Evolutionary conservation across 2,888 invertebrate species (phyloP).

Genomic region (Xestia xanthographa): DNA sequence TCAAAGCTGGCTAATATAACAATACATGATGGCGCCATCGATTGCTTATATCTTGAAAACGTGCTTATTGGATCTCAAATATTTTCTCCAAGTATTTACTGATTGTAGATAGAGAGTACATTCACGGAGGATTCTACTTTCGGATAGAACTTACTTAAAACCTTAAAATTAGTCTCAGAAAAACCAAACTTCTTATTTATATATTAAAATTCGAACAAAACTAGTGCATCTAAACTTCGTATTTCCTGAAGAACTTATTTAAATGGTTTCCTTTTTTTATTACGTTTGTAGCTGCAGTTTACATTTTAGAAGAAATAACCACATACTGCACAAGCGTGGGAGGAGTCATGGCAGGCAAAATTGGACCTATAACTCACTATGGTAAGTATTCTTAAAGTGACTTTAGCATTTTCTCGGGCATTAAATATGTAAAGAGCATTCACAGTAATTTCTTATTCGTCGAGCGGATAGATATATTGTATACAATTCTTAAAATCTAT

Average conservation of each 20-base stretch:
- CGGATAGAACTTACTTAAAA: too few relatives aligned
- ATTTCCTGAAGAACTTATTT: not conserved
- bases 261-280: not conserved
- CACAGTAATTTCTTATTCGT: not conserved
- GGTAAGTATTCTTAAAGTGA: not conserved
- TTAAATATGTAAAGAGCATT: not conserved
- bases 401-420: not conserved
- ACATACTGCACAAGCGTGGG: not conserved
- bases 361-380: not conserved
- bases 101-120: too few relatives aligned
- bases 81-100: too few relatives aligned
- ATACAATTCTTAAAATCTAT: not conserved
- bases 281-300: not conserved
- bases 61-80: too few relatives aligned
- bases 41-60: too few relatives aligned
- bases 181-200: not conserved
- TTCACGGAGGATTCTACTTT: too few relatives aligned
- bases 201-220: not conserved
- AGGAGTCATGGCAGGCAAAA: not conserved
- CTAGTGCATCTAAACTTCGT: not conserved
- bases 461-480: too few relatives aligned
- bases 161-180: too few relatives aligned
- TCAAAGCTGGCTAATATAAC: too few relatives aligned
- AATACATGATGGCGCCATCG: too few relatives aligned
- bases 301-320: accelerated